Base-by-base conservation (phyloP, 2,888 invertebrate species). In the Diaprepes abbreviatus region DNA sequence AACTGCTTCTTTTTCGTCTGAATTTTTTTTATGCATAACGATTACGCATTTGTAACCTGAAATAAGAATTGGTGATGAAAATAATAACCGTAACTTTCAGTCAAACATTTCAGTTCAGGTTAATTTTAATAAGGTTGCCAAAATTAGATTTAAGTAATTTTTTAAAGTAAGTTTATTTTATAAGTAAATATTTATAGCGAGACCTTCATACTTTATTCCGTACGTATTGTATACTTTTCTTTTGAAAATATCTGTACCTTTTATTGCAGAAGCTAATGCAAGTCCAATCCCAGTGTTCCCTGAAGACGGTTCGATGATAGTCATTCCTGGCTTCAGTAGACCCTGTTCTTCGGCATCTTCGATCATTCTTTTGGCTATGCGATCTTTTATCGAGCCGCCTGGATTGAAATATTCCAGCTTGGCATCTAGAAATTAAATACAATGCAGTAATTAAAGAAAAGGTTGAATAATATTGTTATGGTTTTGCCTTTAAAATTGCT, bases 1-100 rank as follows among this genome's bases (percentile, higher is more conserved):
- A 0, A 95, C 92, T 79, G 93, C 92, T 2, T 96, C 96, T 86
- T 99, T 99, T 83, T 99, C 98, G 35, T 72, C 69, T 2, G 97
- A 97, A 98, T 98, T 99, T 86, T 98, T 98, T 82, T 97, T 95
- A 1, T 98, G 97, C 92, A 99, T 93, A 0, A 98, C 96, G 81
- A 99, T 97, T 62, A 98, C 92, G 84, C 98, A 98, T 75, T 92
- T 91, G 85, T 98, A 99, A 5, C 97, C 89, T 86, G 81, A 80
- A 73, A 48, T 24, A 24, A 24, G 5, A 24, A 24, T 24, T 4
- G n/a, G n/a, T n/a, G n/a, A n/a, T n/a, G n/a, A n/a, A n/a, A n/a
- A n/a, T n/a, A n/a, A n/a, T n/a, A n/a, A n/a, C n/a, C n/a, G n/a
- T n/a, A n/a, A n/a, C n/a, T n/a, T n/a, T n/a, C n/a, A n/a, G n/a